Evolutionary conservation across 2,888 invertebrate species (phyloP).

Genomic region (Diabrotica balteata): DNA sequence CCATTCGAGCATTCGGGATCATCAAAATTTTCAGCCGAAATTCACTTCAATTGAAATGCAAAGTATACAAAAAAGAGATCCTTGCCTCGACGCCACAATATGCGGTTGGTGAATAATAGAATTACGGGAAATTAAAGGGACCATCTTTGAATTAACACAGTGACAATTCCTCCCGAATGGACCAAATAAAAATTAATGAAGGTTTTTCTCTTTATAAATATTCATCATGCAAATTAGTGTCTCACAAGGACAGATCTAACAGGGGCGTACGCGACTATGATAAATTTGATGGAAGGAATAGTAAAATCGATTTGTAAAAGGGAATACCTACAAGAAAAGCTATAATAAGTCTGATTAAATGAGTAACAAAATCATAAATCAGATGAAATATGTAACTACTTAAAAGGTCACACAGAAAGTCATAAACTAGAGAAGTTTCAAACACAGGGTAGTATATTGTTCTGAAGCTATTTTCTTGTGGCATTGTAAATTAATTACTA

Average conservation of each 20-base stretch:
- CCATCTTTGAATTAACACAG: constrained; percentile 29
- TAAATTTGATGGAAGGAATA: too few relatives aligned
- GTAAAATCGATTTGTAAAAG: too few relatives aligned
- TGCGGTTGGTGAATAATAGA: constrained; percentile 23
- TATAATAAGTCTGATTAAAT: too few relatives aligned
- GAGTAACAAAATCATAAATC: too few relatives aligned
- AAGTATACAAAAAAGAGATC: constrained; percentile 5
- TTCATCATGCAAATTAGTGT: constrained; percentile 42
- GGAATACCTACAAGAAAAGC: too few relatives aligned
- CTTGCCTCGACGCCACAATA: neutral
- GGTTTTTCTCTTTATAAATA: constrained; percentile 41
- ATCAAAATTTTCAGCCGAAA: constrained; percentile 5
- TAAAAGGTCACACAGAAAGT: too few relatives aligned
- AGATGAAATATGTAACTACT: too few relatives aligned
- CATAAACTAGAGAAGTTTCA: too few relatives aligned
- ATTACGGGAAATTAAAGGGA: constrained; percentile 19
- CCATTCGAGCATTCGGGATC: neutral
- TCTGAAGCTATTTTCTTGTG: too few relatives aligned
- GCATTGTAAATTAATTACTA: too few relatives aligned
- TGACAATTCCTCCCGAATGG: constrained; percentile 38
- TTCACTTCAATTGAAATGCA: constrained; percentile 18
- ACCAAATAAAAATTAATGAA: constrained; percentile 44
- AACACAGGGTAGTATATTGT: too few relatives aligned
- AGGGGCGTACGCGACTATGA: neutral
- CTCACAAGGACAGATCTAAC: neutral